Percentiles rank a stretch among this genome's conserved stretches.
Conservation (phyloP, 2,797 vertebrate species). For the Cyprinella venusta region DNA sequence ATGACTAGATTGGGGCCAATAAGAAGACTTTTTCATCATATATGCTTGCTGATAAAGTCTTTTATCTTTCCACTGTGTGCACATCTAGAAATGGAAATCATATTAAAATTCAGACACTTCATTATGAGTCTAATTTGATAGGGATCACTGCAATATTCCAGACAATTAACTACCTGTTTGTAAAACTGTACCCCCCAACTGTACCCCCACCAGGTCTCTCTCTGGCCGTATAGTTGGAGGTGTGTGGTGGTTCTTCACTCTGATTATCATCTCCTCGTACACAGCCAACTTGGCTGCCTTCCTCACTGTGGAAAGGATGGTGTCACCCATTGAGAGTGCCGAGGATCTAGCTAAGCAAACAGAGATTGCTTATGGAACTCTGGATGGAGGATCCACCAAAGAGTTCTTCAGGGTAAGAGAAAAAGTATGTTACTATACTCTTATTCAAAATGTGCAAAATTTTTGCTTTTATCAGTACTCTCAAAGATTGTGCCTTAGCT, state of each 20-base stretch:
- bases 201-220: slow-evolving; percentile 70
- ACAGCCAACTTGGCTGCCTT: slow-evolving; percentile 98
- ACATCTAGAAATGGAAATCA: not conserved
- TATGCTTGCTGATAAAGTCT: slow-evolving; percentile 14
- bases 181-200: not conserved
- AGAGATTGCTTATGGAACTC: slow-evolving; percentile 93
- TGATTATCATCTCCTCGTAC: slow-evolving; percentile 99
- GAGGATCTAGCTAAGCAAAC: slow-evolving; percentile 98
- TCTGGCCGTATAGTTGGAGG: slow-evolving; percentile 92
- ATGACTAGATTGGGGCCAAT: not conserved
- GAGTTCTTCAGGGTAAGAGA: slow-evolving; percentile 93
- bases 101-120: slow-evolving; percentile 18
- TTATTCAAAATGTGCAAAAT: not conserved
- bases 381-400: slow-evolving; percentile 96
- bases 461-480: not conserved
- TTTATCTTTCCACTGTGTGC: slow-evolving; percentile 17
- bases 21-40: not conserved
- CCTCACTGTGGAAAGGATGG: slow-evolving; percentile 98
- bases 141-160: not conserved
- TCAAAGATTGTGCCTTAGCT: not conserved
- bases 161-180: slow-evolving; percentile 14
- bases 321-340: slow-evolving; percentile 94
- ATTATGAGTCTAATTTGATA: slow-evolving; percentile 21
- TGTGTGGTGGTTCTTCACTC: slow-evolving; percentile 99
- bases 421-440: not conserved